A percentile compares a stretch with the other conserved stretches of the same genome.
phyloP scores from a whole-genome alignment of 2,888 invertebrate species.

The Dynastes maya region DNA sequence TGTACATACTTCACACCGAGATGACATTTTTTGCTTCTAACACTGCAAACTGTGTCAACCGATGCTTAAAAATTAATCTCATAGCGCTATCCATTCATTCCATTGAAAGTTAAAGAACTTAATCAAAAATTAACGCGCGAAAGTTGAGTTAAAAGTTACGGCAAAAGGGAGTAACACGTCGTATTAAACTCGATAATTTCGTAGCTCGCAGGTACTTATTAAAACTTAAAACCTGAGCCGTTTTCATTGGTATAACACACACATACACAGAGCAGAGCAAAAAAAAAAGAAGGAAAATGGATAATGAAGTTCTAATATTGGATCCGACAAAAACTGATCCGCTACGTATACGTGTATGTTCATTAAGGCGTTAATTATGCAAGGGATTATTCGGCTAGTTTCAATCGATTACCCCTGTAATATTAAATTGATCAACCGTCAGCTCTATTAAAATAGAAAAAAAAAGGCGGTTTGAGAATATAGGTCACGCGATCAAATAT shows the following conservation, averaged over 20 bases:
- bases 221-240: background rate
- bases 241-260: background rate
- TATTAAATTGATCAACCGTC: conserved; percentile 28
- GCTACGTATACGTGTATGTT: conserved; percentile 29
- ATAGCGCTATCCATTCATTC: too few relatives aligned
- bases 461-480: conserved; percentile 2
- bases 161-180: background rate
- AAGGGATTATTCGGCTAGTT: conserved; percentile 34
- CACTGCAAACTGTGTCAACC: too few relatives aligned
- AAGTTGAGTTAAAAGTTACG: background rate
- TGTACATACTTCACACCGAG: too few relatives aligned
- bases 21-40: too few relatives aligned
- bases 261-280: background rate
- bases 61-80: too few relatives aligned
- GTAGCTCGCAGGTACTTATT: background rate
- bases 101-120: too few relatives aligned
- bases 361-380: conserved; percentile 39
- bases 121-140: background rate
- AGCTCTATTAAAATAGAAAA: conserved; percentile 26
- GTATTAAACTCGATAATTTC: conserved; percentile 7
- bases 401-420: conserved; percentile 31
- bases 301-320: conserved; percentile 26
- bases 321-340: conserved; percentile 14
- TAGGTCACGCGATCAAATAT: conserved; percentile 28
- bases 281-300: background rate